Conservation (phyloP, 2,888 invertebrate genomes). For the Dicyrtomina minuta region DNA sequence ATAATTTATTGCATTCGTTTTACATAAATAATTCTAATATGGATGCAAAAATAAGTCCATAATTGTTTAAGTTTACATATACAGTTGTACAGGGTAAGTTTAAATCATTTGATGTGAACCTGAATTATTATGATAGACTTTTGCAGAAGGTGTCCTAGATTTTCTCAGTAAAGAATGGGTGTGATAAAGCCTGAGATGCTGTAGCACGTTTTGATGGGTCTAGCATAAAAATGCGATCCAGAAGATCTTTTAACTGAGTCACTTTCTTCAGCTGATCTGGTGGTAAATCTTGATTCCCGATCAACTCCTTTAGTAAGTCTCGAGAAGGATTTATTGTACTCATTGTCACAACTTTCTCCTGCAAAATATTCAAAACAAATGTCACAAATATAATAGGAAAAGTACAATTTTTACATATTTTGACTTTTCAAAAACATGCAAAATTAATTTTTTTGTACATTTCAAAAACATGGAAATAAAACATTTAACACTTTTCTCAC, state of each 20-base stretch:
- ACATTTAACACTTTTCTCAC: too few relatives aligned
- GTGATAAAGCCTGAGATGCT: conserved; percentile 89
- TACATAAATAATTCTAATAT: not conserved
- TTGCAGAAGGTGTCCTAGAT: conserved; percentile 62
- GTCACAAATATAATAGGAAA: conserved; percentile 35
- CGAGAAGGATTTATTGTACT: conserved; percentile 77
- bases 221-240: conserved; percentile 87
- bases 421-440: not conserved
- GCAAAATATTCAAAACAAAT: too few relatives aligned
- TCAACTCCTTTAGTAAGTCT: conserved; percentile 83
- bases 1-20: not conserved
- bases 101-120: not conserved
- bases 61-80: not conserved
- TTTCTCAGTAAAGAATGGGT: conserved; percentile 94
- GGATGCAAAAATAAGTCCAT: conserved; percentile 1
- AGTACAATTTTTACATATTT: too few relatives aligned
- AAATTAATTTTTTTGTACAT: not conserved
- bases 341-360: conserved; percentile 97
- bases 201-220: conserved; percentile 90
- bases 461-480: too few relatives aligned
- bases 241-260: conserved; percentile 83
- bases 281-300: conserved; percentile 83
- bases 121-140: not conserved
- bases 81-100: not conserved
- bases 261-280: conserved; percentile 88